Base-by-base conservation (phyloP, 2,797 vertebrate species). In the Salmo trutta region DNA sequence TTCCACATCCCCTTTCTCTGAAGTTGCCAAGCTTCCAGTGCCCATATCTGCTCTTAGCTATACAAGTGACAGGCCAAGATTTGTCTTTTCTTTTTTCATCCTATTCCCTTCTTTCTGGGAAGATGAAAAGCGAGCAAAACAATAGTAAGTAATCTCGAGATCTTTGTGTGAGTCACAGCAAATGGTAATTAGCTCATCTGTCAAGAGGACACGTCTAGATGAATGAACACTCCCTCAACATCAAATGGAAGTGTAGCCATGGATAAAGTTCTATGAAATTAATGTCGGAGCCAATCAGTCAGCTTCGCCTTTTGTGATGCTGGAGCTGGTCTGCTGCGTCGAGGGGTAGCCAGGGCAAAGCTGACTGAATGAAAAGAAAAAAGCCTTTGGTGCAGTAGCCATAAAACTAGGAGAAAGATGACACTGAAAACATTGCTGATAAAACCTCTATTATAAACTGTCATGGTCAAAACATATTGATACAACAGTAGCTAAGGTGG, bases 201-300 rank as follows among this genome's bases (percentile, higher is more conserved):
- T 90, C 86, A 85, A 85, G 77, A 84, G 76, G 73, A 78, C 1
- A 5, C 79, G 74, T 74, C 59, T 73, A 81, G 72, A 89, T 83
- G 85, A 86, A 84, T 75, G 83, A 74, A 71, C 41, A 5, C 27
- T 74, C 77, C 72, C 71, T 81, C 66, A 41, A 72, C 82, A 86
- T 84, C 62, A 83, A 88, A 88, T 82, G 81, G 75, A 88, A 89
- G 79, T 77, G 83, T 83, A 81, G 81, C 85, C 81, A 85, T 82
- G 86, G 84, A 84, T 86, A 81, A 81, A 82, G 79, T 68, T 79
- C 33, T 64, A 82, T 86, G 76, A 90, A 89, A 88, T 87, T 75
- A 87, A 81, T 85, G 84, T 90, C 82, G 73, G 71, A 71, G 83
- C 86, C 86, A 82, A 89, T 91, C 86, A 84, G 82, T 87, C 80